These are phyloP conservation scores for Cettia cetti DNA, from an alignment of 2,113 vertebrate species.

Conservation along the genomic window DNA sequence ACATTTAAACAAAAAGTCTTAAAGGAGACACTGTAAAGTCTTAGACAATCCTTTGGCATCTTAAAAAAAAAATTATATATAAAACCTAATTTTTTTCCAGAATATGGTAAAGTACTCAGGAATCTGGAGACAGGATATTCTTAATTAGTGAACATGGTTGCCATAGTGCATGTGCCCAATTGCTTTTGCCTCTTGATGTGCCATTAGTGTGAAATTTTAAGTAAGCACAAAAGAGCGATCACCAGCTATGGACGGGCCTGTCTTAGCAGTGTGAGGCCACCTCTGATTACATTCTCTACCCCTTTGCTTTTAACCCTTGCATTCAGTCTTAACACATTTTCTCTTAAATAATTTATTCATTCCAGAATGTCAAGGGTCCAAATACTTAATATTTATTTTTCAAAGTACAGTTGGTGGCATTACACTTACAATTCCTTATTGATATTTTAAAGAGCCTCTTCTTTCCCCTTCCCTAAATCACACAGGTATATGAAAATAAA, in stretches of 20 bases:
- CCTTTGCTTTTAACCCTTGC: conserved; percentile 79
- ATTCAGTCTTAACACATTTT: conserved; percentile 86
- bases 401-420: conserved; percentile 88
- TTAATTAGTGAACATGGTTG: conserved; percentile 78
- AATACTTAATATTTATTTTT: conserved; percentile 83
- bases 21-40: conserved; percentile 88
- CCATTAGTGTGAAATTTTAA: conserved; percentile 70
- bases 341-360: conserved; percentile 96
- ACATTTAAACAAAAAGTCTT: conserved; percentile 83
- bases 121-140: conserved; percentile 86
- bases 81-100: conserved; percentile 76
- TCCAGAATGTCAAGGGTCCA: conserved; percentile 93
- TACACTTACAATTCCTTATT: conserved; percentile 80
- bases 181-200: conserved; percentile 75
- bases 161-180: conserved; percentile 75
- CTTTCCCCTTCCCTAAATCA: conserved; percentile 45
- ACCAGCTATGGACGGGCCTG: conserved; percentile 75
- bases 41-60: conserved; percentile 96
- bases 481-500: conserved; percentile 32
- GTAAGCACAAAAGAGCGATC: conserved; percentile 81
- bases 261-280: conserved; percentile 68
- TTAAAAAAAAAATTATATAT: conserved; percentile 74
- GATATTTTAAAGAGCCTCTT: conserved; percentile 26
- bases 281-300: conserved; percentile 70
- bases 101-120: conserved; percentile 90